Evolutionary conservation across 2,888 invertebrate species (phyloP).

Genomic region (Drosophila buzzatii): DNA sequence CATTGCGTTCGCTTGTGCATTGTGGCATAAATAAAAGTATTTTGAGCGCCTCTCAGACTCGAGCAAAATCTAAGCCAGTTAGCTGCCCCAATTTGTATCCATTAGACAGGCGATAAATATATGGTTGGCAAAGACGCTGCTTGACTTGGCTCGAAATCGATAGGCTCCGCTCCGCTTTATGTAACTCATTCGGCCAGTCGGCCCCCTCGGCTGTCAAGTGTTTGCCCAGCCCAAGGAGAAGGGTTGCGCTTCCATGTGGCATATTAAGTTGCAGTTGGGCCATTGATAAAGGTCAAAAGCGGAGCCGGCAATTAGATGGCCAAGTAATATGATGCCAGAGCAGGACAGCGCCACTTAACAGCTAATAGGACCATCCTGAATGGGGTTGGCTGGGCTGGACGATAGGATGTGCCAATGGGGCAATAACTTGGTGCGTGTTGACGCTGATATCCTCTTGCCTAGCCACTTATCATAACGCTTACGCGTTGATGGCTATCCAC

Average conservation of each 20-base stretch:
- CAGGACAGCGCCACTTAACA: conserved; percentile 35
- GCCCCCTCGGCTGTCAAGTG: conserved; percentile 42
- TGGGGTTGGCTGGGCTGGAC: not conserved
- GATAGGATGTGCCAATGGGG: conserved; percentile 46
- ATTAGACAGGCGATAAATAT: conserved; percentile 74
- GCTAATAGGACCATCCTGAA: conserved; percentile 22
- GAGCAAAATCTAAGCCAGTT: conserved; percentile 14
- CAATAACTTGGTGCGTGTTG: conserved; percentile 66
- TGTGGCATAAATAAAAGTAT: not conserved
- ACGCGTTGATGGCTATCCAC: conserved; percentile 52
- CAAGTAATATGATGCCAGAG: conserved; percentile 61
- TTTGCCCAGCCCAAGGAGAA: conserved; percentile 38
- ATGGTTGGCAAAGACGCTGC: conserved; percentile 23
- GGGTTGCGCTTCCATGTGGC: conserved; percentile 55
- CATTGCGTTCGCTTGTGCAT: conserved; percentile 50
- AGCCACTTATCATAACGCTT: conserved; percentile 76
- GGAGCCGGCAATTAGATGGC: conserved; percentile 59
- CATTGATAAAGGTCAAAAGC: conserved; percentile 64
- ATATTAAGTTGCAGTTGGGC: conserved; percentile 62
- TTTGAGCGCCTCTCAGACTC: not conserved
- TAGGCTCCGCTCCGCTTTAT: not conserved
- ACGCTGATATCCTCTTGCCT: conserved; percentile 68
- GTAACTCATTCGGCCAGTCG: conserved; percentile 9
- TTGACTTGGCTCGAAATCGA: conserved; percentile 21
- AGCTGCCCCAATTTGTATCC: conserved; percentile 65